Conservation (phyloP, 2,113 vertebrate species). For the Nycticebus coucang region DNA sequence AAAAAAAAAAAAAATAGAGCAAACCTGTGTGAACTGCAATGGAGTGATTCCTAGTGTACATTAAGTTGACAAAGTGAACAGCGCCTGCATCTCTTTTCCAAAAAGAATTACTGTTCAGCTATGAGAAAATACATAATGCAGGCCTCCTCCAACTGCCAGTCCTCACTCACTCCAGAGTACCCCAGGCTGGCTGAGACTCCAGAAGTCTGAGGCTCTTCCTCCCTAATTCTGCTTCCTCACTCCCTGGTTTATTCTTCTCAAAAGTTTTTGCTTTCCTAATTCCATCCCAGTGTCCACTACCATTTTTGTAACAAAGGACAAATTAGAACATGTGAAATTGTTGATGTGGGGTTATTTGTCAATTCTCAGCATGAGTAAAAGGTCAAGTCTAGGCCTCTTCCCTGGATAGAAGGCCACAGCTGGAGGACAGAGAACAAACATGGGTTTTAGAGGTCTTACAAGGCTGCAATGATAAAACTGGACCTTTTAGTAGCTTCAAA, state of each 20-base stretch:
- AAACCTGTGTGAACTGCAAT: background rate
- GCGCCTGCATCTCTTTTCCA: background rate
- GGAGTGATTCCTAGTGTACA: background rate
- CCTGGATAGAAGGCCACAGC: background rate
- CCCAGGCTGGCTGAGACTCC: background rate
- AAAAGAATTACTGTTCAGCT: background rate
- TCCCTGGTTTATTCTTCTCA: background rate
- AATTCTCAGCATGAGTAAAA: background rate
- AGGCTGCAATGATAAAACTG: background rate
- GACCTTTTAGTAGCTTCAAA: background rate
- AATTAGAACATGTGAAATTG: background rate
- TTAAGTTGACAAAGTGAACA: background rate
- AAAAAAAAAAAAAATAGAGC: background rate
- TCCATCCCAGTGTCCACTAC: background rate
- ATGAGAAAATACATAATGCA: fast-evolving
- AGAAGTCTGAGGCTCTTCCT: background rate
- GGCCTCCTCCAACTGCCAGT: background rate
- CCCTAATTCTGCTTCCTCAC: background rate
- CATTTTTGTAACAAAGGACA: background rate
- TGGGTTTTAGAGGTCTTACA: background rate
- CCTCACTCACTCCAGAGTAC: background rate
- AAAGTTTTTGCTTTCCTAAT: background rate
- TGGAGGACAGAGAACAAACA: background rate
- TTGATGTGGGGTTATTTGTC: background rate
- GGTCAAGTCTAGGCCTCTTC: background rate